Conservation (phyloP, 2,888 invertebrate species). For the Crioceris asparagi region DNA sequence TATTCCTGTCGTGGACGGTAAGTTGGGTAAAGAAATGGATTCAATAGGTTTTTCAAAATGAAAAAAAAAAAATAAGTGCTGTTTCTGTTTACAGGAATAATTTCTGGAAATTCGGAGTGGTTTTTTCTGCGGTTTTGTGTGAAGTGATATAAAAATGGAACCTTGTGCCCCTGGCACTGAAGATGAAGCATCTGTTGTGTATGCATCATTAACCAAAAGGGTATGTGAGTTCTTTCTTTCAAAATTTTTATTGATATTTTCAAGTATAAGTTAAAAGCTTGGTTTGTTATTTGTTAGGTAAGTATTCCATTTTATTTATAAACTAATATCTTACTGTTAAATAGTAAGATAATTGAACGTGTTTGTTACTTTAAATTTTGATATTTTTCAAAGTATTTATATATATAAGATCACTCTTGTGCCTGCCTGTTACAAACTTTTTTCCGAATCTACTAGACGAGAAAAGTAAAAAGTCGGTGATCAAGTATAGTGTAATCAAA, state of each 20-base stretch:
- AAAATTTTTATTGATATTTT: slow-evolving; percentile 7
- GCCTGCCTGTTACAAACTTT: too few relatives aligned
- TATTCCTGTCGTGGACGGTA: slow-evolving; percentile 22
- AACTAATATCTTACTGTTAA: neutral
- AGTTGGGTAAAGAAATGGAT: slow-evolving; percentile 18
- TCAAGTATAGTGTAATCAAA: too few relatives aligned
- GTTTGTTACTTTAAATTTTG: neutral
- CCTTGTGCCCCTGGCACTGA: slow-evolving; percentile 33
- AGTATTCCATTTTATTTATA: slow-evolving; percentile 10
- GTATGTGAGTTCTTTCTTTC: slow-evolving; percentile 20
- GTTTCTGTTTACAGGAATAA: slow-evolving; percentile 9
- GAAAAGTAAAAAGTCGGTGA: too few relatives aligned
- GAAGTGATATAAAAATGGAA: slow-evolving; percentile 25
- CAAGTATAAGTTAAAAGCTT: slow-evolving; percentile 5
- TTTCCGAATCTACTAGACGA: too few relatives aligned
- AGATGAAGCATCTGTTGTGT: slow-evolving; percentile 27
- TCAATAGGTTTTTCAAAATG: slow-evolving; percentile 1
- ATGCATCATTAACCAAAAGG: slow-evolving; percentile 27
- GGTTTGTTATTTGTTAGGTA: slow-evolving; percentile 11
- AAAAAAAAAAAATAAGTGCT: slow-evolving; percentile 3
- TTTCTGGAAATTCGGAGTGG: too few relatives aligned
- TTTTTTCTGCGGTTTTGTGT: too few relatives aligned
- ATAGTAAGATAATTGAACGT: neutral
- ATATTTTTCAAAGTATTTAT: neutral
- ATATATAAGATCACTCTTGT: neutral